These are phyloP conservation scores for Marmota flaviventris DNA, from an alignment of 2,113 vertebrate species.

Conservation along the genomic window DNA sequence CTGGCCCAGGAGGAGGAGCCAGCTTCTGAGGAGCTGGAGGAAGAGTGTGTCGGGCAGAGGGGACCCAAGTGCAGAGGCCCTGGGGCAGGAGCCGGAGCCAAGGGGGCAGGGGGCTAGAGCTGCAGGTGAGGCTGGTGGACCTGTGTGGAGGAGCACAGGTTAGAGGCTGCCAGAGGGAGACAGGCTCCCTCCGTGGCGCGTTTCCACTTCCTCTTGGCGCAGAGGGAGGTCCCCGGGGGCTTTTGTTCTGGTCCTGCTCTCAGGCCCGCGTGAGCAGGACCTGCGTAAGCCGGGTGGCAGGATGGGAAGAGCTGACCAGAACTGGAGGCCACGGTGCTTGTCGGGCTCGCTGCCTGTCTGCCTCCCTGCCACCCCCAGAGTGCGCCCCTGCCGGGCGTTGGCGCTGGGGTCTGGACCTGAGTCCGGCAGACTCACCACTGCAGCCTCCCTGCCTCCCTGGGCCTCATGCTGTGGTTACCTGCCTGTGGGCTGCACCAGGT, in stretches of 20 bases:
- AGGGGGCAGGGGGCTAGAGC: too few species aligned
- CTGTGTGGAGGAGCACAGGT: not conserved
- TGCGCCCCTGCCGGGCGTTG: too few species aligned
- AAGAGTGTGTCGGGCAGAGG: not conserved
- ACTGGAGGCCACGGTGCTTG: not conserved
- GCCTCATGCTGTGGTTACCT: not conserved
- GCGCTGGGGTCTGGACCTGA: not conserved
- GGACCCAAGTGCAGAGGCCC: not conserved
- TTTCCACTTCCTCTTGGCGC: not conserved
- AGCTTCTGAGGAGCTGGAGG: not conserved
- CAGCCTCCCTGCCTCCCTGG: too few species aligned
- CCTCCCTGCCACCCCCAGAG: too few species aligned
- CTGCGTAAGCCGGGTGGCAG: too few species aligned
- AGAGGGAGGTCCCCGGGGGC: not conserved
- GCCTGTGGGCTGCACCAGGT: not conserved
- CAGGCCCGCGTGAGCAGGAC: not conserved
- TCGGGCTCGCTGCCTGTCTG: fast-evolving
- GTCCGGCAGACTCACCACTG: not conserved
- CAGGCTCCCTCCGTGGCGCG: not conserved
- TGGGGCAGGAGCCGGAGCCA: not conserved
- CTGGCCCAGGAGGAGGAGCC: not conserved
- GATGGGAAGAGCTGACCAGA: not conserved
- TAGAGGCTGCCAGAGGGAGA: not conserved
- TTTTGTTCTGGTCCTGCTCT: not conserved
- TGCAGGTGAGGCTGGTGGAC: not conserved